phyloP scores from a whole-genome alignment of 2,113 vertebrate species.

The Stomatorhinus ivindoensis region DNA sequence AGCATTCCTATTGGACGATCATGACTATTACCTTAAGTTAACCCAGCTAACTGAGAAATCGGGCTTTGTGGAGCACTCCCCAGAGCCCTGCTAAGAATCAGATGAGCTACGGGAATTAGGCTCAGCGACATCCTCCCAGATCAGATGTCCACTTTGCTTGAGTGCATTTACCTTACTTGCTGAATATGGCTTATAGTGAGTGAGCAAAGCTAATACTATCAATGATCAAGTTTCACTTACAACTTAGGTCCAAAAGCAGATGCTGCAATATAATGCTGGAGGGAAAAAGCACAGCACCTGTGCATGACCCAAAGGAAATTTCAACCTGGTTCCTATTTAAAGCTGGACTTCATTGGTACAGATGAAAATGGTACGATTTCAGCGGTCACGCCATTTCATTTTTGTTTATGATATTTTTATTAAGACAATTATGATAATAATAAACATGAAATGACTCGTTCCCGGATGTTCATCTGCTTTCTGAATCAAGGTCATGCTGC shows the following conservation, averaged over 20 bases:
- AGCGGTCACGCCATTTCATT: neutral
- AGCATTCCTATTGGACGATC: neutral
- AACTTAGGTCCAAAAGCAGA: conserved; percentile 4
- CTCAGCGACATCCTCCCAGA: neutral
- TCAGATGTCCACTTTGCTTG: conserved; percentile 19
- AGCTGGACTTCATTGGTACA: neutral
- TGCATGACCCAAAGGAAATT: conserved; percentile 19
- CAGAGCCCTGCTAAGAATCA: neutral
- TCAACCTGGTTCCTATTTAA: conserved; percentile 8
- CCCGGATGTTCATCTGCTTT: neutral
- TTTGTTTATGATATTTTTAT: neutral
- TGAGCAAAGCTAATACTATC: conserved; percentile 43
- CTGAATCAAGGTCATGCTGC: neutral
- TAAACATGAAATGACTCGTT: neutral
- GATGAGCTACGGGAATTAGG: conserved; percentile 9
- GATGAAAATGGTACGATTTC: neutral
- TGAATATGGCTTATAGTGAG: conserved; percentile 41
- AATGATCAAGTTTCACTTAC: conserved; percentile 53
- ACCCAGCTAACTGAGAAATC: neutral
- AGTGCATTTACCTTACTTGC: conserved; percentile 41
- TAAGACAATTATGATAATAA: conserved; percentile 12
- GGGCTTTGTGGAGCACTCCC: neutral
- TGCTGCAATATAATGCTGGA: conserved; percentile 1
- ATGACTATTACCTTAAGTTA: neutral
- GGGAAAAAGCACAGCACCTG: conserved; percentile 3